phyloP scores from a whole-genome alignment of 1,140 invertebrate species.

The Pseudomyrmex dendroicus region DNA sequence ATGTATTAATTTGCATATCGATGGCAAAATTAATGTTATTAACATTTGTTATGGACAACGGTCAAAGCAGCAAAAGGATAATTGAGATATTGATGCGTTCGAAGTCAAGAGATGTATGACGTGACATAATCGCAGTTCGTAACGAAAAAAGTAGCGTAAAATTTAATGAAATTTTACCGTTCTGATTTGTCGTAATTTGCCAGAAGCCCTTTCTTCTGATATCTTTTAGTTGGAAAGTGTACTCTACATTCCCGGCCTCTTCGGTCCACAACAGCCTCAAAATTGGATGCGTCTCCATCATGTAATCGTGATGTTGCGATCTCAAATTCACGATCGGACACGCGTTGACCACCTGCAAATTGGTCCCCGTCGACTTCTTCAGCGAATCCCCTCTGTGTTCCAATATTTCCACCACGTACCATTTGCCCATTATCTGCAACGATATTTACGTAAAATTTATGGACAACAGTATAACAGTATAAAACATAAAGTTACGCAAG shows the following conservation, averaged over 20 bases:
- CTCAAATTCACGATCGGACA: constrained; percentile 72
- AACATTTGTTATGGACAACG: neutral
- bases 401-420: constrained; percentile 79
- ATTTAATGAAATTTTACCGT: constrained; percentile 64
- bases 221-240: constrained; percentile 72
- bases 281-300: too few relatives aligned
- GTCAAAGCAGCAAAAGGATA: neutral
- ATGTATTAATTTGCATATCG: constrained; percentile 29
- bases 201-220: constrained; percentile 70
- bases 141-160: neutral
- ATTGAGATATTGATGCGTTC: neutral
- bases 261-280: constrained; percentile 75
- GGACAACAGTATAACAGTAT: neutral
- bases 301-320: constrained; percentile 17
- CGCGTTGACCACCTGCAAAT: constrained; percentile 63
- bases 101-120: too few relatives aligned
- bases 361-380: constrained; percentile 26
- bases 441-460: constrained; percentile 9
- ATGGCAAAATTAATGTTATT: constrained; percentile 27
- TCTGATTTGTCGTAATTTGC: constrained; percentile 65
- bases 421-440: constrained; percentile 80
- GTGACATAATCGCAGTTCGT: neutral
- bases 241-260: constrained; percentile 73
- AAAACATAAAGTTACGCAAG: neutral
- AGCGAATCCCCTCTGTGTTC: constrained; percentile 69